Conservation (phyloP, 2,113 vertebrate species). For the Passer domesticus region DNA sequence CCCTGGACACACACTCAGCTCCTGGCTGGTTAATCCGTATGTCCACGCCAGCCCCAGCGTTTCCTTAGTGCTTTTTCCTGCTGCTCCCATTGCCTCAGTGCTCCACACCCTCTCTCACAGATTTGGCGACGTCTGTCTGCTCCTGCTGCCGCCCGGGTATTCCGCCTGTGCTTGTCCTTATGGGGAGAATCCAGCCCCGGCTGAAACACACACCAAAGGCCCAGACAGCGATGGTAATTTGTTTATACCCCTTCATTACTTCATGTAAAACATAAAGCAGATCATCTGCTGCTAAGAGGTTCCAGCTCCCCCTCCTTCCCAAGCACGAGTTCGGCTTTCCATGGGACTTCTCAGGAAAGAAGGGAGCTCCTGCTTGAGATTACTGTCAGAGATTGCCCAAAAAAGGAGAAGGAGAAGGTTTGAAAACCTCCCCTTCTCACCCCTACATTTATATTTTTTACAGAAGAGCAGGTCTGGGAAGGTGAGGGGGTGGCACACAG, state of each 20-base stretch:
- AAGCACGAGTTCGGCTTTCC: background rate
- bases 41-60: background rate
- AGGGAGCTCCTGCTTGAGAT: background rate
- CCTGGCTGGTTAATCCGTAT: background rate
- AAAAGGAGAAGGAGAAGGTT: background rate
- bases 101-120: constrained; percentile 25
- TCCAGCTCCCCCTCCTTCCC: background rate
- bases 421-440: background rate
- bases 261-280: background rate
- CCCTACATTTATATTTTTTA: background rate
- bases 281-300: background rate
- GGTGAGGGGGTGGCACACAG: background rate
- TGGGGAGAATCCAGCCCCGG: background rate
- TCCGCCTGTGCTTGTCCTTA: background rate
- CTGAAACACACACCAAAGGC: background rate
- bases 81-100: constrained; percentile 7
- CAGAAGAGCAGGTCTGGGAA: background rate
- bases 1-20: background rate
- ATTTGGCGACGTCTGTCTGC: background rate
- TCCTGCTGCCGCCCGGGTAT: background rate
- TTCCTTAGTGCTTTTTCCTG: constrained; percentile 35
- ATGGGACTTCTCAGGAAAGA: background rate
- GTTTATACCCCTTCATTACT: background rate
- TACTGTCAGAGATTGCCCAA: background rate
- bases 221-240: fast-evolving